Base-by-base conservation (phyloP, 2,113 vertebrate genomes). In the Gobius niger region DNA sequence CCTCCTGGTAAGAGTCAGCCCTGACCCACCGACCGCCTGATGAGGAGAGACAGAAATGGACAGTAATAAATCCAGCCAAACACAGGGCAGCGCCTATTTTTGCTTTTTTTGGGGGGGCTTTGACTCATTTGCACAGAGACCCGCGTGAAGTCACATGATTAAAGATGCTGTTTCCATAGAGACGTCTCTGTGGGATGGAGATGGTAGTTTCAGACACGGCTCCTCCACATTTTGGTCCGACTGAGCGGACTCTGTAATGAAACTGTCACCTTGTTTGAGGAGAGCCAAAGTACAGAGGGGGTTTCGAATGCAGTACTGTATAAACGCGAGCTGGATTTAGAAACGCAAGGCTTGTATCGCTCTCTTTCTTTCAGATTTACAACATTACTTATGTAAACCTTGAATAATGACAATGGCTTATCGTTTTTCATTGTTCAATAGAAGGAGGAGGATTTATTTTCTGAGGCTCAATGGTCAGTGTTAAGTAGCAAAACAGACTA, bases 1-100 rank as follows among this genome's bases (percentile, higher is more conserved):
- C 96, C 96, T 14, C 96, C 96, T 94, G 96, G 96, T 96, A 93
- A 91, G 82, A 85, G 24, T 4, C 24, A 34, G 24, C 24, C 24
- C 24, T 34, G 24, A 34, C 24, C 24, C 24, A 34, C 24, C 24
- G 24, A 34, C 24, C 24, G 24, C 24, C 24, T 34, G 24, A 34
- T 34, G 44, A 46, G 44, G 7, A 46, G 44, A 46, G 44, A 46
- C 2, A 2, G 44, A 9, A 46, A 46, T 46, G 44, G 10, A 34
- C 24, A 34, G 3, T 4, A 1, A 2, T 34, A 4, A 34, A 34
- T 34, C 24, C 24, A 4, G 24, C 5, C 24, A 4, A 34, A 34
- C 15, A 50, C 47, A 50, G 47, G 12, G 15, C 47, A 50, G 47
- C 13, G 15, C 7, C 9, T 34, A 34, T 34, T 60, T 60, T 42